Evolutionary conservation across 2,797 vertebrate species (phyloP).

Genomic region (Coluber constrictor): DNA sequence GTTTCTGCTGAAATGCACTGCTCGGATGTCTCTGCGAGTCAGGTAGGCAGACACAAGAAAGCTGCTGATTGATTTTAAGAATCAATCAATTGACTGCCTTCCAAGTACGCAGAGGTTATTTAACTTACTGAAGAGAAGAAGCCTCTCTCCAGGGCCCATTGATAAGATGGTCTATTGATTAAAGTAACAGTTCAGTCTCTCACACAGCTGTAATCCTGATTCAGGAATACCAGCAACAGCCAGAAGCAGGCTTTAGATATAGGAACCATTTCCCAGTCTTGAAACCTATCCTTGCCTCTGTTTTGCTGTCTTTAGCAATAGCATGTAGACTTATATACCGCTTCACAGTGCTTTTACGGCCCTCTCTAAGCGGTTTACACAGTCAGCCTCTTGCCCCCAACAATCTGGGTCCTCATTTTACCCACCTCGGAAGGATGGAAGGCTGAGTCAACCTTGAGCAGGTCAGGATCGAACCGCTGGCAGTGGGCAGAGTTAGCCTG

Average conservation of each 20-base stretch:
- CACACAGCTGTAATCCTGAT: too few relatives aligned
- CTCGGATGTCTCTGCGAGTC: background rate
- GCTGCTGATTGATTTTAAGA: background rate
- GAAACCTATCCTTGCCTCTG: background rate
- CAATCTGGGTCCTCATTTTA: too few relatives aligned
- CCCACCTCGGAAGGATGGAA: too few relatives aligned
- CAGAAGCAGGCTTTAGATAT: background rate
- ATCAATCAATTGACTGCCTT: background rate
- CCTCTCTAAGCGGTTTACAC: too few relatives aligned
- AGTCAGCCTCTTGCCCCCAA: too few relatives aligned
- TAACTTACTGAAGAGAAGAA: conserved; percentile 3
- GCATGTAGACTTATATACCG: too few relatives aligned
- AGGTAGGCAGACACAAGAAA: background rate
- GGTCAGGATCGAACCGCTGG: too few relatives aligned
- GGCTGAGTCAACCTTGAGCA: too few relatives aligned
- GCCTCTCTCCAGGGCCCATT: background rate
- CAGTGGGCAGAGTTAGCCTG: too few relatives aligned
- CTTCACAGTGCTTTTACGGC: too few relatives aligned
- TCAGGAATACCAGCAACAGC: background rate
- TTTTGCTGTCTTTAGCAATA: background rate
- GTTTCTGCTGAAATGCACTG: background rate
- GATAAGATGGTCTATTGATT: conserved; percentile 1
- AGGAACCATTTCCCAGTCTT: too few relatives aligned
- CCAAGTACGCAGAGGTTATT: background rate
- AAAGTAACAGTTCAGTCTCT: background rate